A percentile compares a stretch with the other conserved stretches of the same genome.
These are phyloP conservation scores for Unio pictorum DNA, from an alignment of 2,888 invertebrate genomes.

Conservation along the genomic window DNA sequence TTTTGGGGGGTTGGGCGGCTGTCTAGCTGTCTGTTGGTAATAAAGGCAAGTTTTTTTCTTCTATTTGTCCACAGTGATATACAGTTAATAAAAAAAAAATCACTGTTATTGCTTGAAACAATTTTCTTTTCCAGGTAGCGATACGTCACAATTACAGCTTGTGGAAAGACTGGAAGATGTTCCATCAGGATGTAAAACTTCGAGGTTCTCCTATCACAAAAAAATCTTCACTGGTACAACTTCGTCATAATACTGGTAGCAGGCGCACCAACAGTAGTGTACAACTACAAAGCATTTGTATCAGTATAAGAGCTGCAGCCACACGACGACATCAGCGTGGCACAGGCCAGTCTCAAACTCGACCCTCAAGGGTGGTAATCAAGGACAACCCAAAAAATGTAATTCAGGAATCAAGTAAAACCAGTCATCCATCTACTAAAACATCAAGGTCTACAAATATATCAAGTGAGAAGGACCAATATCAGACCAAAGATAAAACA, in stretches of 20 bases:
- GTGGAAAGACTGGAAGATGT: constrained; percentile 54
- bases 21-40: constrained; percentile 6
- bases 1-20: not conserved
- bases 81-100: not conserved
- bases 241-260: constrained; percentile 4
- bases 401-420: too few species aligned
- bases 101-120: too few species aligned
- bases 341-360: too few species aligned
- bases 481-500: too few species aligned
- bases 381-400: too few species aligned
- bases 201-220: constrained; percentile 20
- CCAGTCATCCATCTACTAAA: too few species aligned
- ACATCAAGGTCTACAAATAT: too few species aligned
- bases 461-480: too few species aligned
- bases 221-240: not conserved
- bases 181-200: constrained; percentile 47
- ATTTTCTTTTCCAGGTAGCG: constrained; percentile 50
- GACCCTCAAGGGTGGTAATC: too few species aligned
- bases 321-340: too few species aligned
- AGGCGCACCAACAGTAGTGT: constrained; percentile 14
- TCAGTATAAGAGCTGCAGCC: constrained; percentile 10
- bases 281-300: constrained; percentile 23
- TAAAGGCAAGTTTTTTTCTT: not conserved
- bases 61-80: not conserved
- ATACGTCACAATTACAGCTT: constrained; percentile 53